phyloP scores from a whole-genome alignment of 2,888 invertebrate species.

The Bombylius discolor region DNA sequence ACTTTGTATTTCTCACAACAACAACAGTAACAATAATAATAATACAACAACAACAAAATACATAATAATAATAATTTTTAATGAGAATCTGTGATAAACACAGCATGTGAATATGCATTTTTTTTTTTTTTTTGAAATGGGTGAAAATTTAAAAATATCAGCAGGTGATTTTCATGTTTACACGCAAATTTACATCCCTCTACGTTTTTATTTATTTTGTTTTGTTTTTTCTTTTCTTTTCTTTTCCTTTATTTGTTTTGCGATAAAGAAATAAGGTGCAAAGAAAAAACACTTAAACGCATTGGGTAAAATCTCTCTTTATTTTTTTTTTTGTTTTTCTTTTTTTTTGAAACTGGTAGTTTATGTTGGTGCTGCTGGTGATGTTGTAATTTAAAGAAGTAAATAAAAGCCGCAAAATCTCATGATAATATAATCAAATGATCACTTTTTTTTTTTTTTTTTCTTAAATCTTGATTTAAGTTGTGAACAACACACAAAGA shows the following conservation, averaged over 20 bases:
- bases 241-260: no score
- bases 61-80: no score
- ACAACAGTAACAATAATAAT: no score
- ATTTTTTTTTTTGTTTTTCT: no score
- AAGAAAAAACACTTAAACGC: slow-evolving; percentile 6
- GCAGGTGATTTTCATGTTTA: slow-evolving; percentile 12
- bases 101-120: no score
- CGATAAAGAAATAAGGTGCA: slow-evolving; percentile 6
- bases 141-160: slow-evolving; percentile 11
- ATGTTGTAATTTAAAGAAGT: not conserved
- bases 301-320: not conserved
- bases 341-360: not conserved
- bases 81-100: no score
- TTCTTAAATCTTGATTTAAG: no score
- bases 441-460: not conserved
- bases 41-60: no score
- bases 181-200: slow-evolving; percentile 11
- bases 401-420: not conserved
- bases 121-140: no score
- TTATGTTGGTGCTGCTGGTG: not conserved
- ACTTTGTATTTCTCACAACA: no score
- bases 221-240: no score
- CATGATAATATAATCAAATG: not conserved
- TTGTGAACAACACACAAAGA: no score
- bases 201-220: slow-evolving; percentile 1